Base-by-base conservation (phyloP, 1,140 invertebrate genomes). In the Bombus breviceps region DNA sequence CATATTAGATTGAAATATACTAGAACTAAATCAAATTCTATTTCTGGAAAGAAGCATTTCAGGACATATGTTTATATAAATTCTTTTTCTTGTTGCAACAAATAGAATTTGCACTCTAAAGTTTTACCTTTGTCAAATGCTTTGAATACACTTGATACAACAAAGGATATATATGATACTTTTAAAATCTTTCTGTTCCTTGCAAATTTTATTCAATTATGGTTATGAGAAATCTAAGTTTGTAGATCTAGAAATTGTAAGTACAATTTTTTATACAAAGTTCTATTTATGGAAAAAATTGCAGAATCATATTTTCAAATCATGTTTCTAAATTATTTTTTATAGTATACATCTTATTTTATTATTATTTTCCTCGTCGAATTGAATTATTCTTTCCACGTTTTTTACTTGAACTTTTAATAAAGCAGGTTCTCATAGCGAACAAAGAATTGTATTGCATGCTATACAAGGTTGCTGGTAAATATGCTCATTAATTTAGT, bases 381-480 rank as follows among this genome's bases (percentile, higher is more conserved):
- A 15, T 76, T 37, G 25, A 53, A 25, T 74, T 18, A 25, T 74
- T 74, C 10, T 53, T 13, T 25, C 43, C 0, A 34, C 3, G 25
- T 73, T 32, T 81, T 59, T 3, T 41, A 72, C 18, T 71, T 13
- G 8, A n/a, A 39, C 28, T 13, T 32, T 72, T 34, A n/a, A 32
- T 10, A 5, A 47, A 37, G 13, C 6, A 72, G 25, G 28, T 72
- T 72, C 69, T 72, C 28, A 66, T 66, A 34, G 2, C 43, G 34
- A 66, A 57, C n/a, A n/a, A 78, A 47, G n/a, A 76, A 43, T 47
- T 47, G 12, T 74, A 43, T 47, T 57, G 6, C 32, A 71, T 81
- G 25, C 28, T 59, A 41, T 5, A 68, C 47, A 43, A 39, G 47
- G 12, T 81, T 72, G 28, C 37, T 73, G 32, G 32, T 41, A 73